A percentile compares a stretch with the other conserved stretches of the same genome.
These are phyloP conservation scores for Anomalospiza imberbis DNA, from an alignment of 2,797 vertebrate genomes.

Conservation along the genomic window DNA sequence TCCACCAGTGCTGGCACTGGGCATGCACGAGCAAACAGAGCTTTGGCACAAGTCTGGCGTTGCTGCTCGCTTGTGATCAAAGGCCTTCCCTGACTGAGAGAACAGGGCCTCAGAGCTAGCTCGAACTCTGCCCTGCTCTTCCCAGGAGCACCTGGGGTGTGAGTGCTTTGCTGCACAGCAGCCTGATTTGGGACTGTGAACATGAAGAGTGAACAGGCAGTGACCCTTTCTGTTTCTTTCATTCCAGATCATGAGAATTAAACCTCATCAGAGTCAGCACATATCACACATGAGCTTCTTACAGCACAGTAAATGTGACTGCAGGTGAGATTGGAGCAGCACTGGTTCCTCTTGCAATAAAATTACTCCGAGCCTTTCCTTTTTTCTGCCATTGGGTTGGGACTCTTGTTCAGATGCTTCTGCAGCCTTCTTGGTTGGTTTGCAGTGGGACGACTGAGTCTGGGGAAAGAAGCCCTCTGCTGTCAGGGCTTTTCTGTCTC, in stretches of 20 bases:
- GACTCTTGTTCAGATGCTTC: background rate
- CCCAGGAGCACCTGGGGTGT: slow-evolving; percentile 7
- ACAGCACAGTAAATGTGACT: slow-evolving; percentile 95
- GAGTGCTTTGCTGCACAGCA: background rate
- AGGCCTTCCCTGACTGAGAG: slow-evolving; percentile 12
- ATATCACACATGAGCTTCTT: slow-evolving; percentile 93
- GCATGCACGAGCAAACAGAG: slow-evolving; percentile 15
- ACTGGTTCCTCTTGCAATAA: slow-evolving; percentile 23
- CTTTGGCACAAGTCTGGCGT: slow-evolving; percentile 8
- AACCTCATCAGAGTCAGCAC: slow-evolving; percentile 84
- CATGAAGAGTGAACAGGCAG: slow-evolving; percentile 10
- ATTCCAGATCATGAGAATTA: slow-evolving; percentile 92
- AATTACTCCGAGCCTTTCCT: background rate
- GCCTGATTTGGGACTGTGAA: slow-evolving; percentile 51
- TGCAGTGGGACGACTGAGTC: background rate
- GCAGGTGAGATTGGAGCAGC: slow-evolving; percentile 86
- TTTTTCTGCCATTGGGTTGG: slow-evolving; percentile 25
- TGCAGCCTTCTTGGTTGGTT: background rate
- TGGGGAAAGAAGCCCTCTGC: background rate
- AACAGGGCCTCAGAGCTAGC: background rate
- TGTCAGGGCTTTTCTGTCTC: background rate
- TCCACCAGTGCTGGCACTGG: background rate
- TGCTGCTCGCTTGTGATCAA: slow-evolving; percentile 25
- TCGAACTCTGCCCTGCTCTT: slow-evolving; percentile 10
- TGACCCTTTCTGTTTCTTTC: slow-evolving; percentile 66